Conservation (phyloP, 30 jellyfish, hydroid and myxozoan genomes). For the Chironex yamaguchii region DNA sequence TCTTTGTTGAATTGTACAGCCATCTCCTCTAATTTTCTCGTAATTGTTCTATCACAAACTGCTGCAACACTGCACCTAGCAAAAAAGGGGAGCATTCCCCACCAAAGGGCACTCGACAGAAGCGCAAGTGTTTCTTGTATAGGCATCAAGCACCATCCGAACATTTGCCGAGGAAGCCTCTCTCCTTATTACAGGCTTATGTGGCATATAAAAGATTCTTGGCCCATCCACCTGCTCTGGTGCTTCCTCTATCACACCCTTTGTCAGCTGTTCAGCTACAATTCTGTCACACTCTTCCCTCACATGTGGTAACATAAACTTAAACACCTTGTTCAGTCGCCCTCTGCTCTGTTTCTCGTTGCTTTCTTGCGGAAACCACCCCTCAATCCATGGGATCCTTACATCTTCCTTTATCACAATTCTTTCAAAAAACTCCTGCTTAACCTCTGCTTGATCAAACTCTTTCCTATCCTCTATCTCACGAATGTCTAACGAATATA, state of each 20-base stretch:
- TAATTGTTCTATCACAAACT: not conserved
- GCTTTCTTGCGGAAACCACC: slow-evolving; percentile 47
- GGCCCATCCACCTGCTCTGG: slow-evolving; percentile 34
- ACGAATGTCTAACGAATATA: slow-evolving; percentile 29
- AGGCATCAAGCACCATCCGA: slow-evolving; percentile 73
- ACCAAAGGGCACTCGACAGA: slow-evolving; percentile 15
- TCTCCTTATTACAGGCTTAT: slow-evolving; percentile 56
- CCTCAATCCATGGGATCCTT: slow-evolving; percentile 67
- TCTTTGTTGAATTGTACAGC: not conserved
- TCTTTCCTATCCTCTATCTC: slow-evolving; percentile 57
- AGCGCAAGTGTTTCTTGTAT: slow-evolving; percentile 11
- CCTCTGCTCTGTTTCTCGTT: slow-evolving; percentile 62
- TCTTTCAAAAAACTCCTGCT: slow-evolving; percentile 42
- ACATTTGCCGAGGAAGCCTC: slow-evolving; percentile 50
- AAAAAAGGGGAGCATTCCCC: slow-evolving; percentile 19
- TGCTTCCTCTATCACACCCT: slow-evolving; percentile 58
- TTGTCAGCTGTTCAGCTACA: slow-evolving; percentile 31
- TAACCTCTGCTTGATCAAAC: slow-evolving; percentile 50
- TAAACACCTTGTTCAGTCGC: slow-evolving; percentile 26
- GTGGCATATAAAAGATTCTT: slow-evolving; percentile 61
- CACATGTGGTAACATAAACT: slow-evolving; percentile 30
- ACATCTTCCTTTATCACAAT: slow-evolving; percentile 25
- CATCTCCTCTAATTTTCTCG: not conserved
- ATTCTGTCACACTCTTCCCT: slow-evolving; percentile 51
- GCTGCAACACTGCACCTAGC: not conserved